phyloP scores from a whole-genome alignment of 2,888 invertebrate genomes.

The Erpobdella octoculata region DNA sequence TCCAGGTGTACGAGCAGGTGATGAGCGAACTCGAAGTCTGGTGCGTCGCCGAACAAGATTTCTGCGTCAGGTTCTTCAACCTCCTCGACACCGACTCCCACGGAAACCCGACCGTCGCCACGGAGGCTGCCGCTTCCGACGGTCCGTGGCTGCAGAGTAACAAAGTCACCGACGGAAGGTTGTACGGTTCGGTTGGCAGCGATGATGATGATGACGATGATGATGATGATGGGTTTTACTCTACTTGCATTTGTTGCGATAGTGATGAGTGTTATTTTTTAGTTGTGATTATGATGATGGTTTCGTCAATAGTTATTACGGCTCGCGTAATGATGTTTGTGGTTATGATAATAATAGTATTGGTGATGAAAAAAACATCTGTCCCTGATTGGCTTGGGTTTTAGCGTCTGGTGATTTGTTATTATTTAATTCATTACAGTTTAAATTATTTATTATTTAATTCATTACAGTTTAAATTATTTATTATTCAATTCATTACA shows the following conservation, averaged over 20 bases:
- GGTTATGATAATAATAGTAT: neutral
- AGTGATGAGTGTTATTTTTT: neutral
- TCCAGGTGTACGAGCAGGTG: slow-evolving; percentile 70
- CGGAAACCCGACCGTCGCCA: neutral
- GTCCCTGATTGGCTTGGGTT: no score
- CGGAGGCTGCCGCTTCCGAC: neutral
- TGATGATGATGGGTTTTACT: neutral
- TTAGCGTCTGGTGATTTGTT: no score
- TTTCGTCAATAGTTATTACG: neutral
- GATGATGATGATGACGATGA: neutral
- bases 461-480: no score
- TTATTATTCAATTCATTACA: no score
- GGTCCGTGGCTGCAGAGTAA: slow-evolving; percentile 23
- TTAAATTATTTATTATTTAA: no score
- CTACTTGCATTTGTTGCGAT: neutral
- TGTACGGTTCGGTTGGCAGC: neutral
- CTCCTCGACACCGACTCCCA: slow-evolving; percentile 51
- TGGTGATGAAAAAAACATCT: no score
- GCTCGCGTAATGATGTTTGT: neutral
- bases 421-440: no score
- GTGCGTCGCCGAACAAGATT: slow-evolving; percentile 87
- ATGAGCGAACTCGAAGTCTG: slow-evolving; percentile 80
- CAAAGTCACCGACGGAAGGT: neutral
- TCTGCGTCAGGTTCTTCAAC: slow-evolving; percentile 84
- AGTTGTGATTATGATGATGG: neutral